Percentiles rank a stretch among this genome's conserved stretches.
Evolutionary conservation across 1,140 invertebrate genomes (phyloP).

Genomic region (Phocides pigmalion): DNA sequence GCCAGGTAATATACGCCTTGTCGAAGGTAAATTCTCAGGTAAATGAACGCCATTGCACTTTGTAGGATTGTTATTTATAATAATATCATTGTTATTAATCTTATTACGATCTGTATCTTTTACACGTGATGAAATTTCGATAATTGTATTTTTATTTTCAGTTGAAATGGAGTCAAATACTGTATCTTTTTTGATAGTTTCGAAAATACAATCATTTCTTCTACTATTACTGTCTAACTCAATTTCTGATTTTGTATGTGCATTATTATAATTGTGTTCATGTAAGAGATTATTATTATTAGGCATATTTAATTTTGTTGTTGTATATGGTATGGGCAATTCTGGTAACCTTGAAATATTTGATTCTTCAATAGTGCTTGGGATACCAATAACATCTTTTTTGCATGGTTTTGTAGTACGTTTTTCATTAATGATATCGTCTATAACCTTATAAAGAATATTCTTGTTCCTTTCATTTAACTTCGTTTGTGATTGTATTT

Average conservation of each 20-base stretch:
- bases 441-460: background rate
- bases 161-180: background rate
- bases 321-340: no score
- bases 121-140: background rate
- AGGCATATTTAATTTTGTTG: no score
- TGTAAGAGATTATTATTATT: no score
- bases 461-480: background rate
- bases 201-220: no score
- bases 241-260: no score
- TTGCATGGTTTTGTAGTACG: background rate
- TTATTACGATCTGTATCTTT: background rate
- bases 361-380: background rate
- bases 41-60: background rate
- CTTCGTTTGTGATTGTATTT: background rate
- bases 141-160: background rate
- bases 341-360: no score
- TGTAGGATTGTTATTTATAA: background rate
- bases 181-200: background rate
- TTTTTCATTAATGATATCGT: background rate
- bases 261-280: no score
- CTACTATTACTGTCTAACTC: no score
- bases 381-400: background rate
- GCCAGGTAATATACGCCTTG: slow-evolving; percentile 17
- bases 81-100: background rate
- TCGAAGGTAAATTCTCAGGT: background rate